Conservation (phyloP, 1,140 invertebrate species). For the Drosophila lini region DNA sequence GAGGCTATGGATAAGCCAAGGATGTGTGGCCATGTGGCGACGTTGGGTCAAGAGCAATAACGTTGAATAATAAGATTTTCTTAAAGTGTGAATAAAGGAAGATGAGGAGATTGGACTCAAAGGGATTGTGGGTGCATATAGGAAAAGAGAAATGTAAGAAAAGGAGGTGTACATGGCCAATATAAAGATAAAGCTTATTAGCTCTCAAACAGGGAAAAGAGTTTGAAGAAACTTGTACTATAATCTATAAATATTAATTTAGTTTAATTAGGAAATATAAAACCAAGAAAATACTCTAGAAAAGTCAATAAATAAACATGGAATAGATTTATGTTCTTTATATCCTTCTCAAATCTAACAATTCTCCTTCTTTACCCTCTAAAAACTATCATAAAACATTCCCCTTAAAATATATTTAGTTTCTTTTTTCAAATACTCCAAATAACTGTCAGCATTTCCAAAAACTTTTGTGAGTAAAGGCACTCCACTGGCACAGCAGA, state of each 20-base stretch:
- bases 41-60: conserved; percentile 23
- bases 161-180: neutral
- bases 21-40: conserved; percentile 14
- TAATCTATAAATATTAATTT: neutral
- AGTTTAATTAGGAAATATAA: neutral
- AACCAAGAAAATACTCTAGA: too few relatives aligned
- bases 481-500: neutral
- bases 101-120: conserved; percentile 12
- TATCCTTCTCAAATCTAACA: too few relatives aligned
- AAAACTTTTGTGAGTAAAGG: conserved; percentile 7
- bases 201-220: neutral
- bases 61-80: conserved; percentile 20
- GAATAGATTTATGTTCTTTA: too few relatives aligned
- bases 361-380: neutral
- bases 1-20: conserved; percentile 5
- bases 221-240: neutral
- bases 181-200: neutral
- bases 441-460: conserved; percentile 7
- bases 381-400: neutral
- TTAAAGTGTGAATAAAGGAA: conserved; percentile 20
- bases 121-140: neutral
- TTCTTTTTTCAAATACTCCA: conserved; percentile 1
- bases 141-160: neutral
- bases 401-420: neutral
- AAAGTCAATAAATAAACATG: too few relatives aligned